Percentiles rank a stretch among this genome's conserved stretches.
Evolutionary conservation across 92 coral and sea anemone species (phyloP).

Genomic region (Porites rus): DNA sequence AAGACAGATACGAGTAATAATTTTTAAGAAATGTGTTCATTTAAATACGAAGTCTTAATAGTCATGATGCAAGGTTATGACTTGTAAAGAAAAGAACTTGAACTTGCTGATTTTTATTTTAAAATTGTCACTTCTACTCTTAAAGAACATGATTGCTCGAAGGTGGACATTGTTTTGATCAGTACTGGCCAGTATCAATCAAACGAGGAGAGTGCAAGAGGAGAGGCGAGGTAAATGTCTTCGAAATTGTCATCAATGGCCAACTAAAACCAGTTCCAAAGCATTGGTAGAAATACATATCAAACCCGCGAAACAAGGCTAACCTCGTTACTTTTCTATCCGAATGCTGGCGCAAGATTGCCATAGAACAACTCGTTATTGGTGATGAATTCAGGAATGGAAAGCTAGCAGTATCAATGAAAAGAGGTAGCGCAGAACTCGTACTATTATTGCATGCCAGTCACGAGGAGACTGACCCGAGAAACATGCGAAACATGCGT

Average conservation of each 20-base stretch:
- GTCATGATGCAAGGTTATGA: too few relatives aligned
- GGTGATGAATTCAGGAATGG: background rate
- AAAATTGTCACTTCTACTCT: background rate
- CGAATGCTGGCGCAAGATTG: background rate
- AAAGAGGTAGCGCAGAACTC: conserved; percentile 14
- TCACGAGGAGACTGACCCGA: conserved; percentile 20
- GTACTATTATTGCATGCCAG: background rate
- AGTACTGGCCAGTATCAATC: conserved; percentile 48
- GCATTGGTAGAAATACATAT: background rate
- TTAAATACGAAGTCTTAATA: too few relatives aligned
- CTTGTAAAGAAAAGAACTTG: background rate
- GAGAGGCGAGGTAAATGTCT: conserved; percentile 38
- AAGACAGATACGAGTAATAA: too few relatives aligned
- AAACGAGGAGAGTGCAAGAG: conserved; percentile 29
- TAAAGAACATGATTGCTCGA: background rate
- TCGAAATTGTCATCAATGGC: conserved; percentile 11
- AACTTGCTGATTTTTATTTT: conserved; percentile 24
- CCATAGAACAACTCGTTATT: background rate
- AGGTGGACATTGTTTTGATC: conserved; percentile 54
- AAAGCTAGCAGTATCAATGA: background rate
- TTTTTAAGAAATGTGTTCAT: too few relatives aligned
- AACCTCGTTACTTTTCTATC: background rate
- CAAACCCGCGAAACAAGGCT: background rate
- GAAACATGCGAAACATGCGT: background rate
- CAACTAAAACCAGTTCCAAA: background rate